These are phyloP conservation scores for Xanthia icteritia DNA, from an alignment of 2,888 invertebrate genomes.

Conservation along the genomic window DNA sequence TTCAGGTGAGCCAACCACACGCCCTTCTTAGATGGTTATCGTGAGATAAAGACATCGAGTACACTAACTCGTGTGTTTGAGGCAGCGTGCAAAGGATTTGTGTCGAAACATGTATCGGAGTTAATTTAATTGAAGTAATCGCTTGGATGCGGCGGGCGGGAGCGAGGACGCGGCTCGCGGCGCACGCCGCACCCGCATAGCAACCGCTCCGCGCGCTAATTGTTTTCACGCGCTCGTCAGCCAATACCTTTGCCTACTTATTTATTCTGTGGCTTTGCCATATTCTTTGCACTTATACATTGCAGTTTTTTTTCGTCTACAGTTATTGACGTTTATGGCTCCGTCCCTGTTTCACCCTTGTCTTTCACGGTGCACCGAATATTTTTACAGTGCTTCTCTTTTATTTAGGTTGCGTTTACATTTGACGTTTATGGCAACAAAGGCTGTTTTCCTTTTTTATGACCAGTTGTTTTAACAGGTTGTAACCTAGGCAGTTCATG, in stretches of 20 bases:
- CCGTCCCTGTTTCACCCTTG: slow-evolving; percentile 6
- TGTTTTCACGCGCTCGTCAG: slow-evolving; percentile 61
- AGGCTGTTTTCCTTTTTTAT: slow-evolving; percentile 9
- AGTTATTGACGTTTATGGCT: slow-evolving; percentile 38
- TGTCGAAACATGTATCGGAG: slow-evolving; percentile 68
- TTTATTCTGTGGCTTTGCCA: slow-evolving; percentile 4
- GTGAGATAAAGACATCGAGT: slow-evolving; percentile 23
- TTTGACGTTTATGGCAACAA: slow-evolving; percentile 23
- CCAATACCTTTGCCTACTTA: slow-evolving; percentile 27
- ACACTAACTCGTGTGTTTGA: slow-evolving; percentile 20
- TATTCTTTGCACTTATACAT: slow-evolving; percentile 40
- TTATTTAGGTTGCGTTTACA: slow-evolving; percentile 17
- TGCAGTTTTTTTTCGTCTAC: slow-evolving; percentile 42
- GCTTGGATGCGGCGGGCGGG: slow-evolving; percentile 61
- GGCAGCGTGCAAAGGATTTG: slow-evolving; percentile 54
- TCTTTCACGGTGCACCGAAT: slow-evolving; percentile 1
- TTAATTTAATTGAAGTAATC: slow-evolving; percentile 76
- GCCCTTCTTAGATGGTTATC: slow-evolving; percentile 24
- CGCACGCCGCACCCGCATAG: slow-evolving; percentile 57
- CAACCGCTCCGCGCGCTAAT: slow-evolving; percentile 68
- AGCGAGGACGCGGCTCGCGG: slow-evolving; percentile 53
- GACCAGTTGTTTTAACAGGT: slow-evolving; percentile 11
- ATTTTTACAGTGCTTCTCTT: slow-evolving; percentile 14
- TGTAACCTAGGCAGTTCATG: slow-evolving; percentile 15
- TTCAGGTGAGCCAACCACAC: slow-evolving; percentile 17